phyloP scores from a whole-genome alignment of 92 coral and sea anemone species.

The Pocillopora meandrina region DNA sequence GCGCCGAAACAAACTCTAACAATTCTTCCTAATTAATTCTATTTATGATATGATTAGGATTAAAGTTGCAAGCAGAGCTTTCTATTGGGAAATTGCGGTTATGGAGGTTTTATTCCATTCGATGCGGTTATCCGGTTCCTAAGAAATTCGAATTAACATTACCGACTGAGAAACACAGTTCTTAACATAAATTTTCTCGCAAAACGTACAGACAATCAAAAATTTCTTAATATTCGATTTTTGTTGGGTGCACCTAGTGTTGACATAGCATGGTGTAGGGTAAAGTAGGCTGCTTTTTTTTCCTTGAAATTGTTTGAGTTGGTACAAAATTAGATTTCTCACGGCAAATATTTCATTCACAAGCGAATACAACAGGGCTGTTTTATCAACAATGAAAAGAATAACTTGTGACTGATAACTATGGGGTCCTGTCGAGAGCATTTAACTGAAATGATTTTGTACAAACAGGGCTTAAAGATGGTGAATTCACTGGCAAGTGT shows the following conservation, averaged over 20 bases:
- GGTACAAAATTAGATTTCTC: background rate
- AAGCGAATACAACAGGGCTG: background rate
- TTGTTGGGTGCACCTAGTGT: too few species aligned
- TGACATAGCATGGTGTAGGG: too few species aligned
- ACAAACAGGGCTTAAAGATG: slow-evolving; percentile 11
- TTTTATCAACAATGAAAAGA: background rate
- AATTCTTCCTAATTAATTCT: background rate
- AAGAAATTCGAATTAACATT: too few species aligned
- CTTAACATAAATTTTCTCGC: too few species aligned
- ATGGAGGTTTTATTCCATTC: too few species aligned
- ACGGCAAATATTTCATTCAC: background rate
- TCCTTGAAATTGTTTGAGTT: background rate
- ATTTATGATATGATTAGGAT: too few species aligned
- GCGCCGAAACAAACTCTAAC: background rate
- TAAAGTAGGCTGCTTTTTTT: background rate
- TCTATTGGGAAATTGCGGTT: too few species aligned
- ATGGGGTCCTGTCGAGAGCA: background rate
- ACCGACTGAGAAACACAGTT: too few species aligned
- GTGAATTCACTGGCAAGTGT: slow-evolving; percentile 11
- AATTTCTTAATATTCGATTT: too few species aligned
- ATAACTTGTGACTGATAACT: background rate
- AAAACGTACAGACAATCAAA: too few species aligned
- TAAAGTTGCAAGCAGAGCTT: too few species aligned
- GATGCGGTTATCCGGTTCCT: too few species aligned
- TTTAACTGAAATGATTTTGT: background rate